A percentile compares a stretch with the other conserved stretches of the same genome.
Evolutionary conservation across 2,113 vertebrate species (phyloP).

Genomic region (Hystrix brachyura): DNA sequence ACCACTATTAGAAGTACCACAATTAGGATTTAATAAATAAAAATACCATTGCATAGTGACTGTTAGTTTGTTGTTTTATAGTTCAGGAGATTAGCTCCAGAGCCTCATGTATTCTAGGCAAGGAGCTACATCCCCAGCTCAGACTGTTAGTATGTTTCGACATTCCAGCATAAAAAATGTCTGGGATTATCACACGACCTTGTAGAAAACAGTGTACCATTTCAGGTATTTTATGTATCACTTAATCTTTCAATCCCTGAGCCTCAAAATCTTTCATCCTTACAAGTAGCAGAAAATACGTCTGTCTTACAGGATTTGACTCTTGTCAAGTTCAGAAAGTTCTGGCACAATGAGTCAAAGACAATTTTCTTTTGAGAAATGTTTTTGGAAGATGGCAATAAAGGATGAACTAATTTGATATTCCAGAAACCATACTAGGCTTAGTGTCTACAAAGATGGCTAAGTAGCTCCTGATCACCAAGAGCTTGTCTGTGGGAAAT

Average conservation of each 20-base stretch:
- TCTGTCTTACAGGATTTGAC: neutral
- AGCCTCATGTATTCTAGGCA: no score
- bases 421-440: neutral
- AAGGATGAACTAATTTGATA: neutral
- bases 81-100: neutral
- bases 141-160: neutral
- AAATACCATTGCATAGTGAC: neutral
- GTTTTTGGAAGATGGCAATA: neutral
- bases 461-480: neutral
- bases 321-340: constrained; percentile 10
- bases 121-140: neutral
- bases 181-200: neutral
- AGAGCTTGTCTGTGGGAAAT: neutral
- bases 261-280: neutral
- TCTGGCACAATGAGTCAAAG: neutral
- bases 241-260: neutral
- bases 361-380: neutral
- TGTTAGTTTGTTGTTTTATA: neutral
- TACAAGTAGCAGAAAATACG: constrained; percentile 14
- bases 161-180: neutral
- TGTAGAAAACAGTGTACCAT: neutral
- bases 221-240: constrained; percentile 31
- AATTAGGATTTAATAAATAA: neutral
- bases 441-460: neutral
- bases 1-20: neutral